A percentile compares a stretch with the other conserved stretches of the same genome.
Evolutionary conservation across 2,888 invertebrate genomes (phyloP).

Genomic region (Caenorhabditis sp.): DNA sequence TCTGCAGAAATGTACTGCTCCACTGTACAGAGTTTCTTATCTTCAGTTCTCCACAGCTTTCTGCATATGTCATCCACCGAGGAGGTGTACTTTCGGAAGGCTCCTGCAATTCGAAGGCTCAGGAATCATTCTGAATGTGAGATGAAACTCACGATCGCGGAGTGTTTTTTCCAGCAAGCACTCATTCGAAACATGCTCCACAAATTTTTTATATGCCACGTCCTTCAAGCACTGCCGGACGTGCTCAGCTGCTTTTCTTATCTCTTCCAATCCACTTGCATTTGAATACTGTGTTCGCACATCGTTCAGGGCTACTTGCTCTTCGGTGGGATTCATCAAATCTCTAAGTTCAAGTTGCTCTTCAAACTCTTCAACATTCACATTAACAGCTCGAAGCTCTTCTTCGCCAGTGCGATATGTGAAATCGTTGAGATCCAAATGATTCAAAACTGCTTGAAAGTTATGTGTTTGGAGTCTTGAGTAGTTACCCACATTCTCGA

Average conservation of each 20-base stretch:
- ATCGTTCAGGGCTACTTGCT: background rate
- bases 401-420: background rate
- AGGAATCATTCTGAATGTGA: background rate
- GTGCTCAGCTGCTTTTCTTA: background rate
- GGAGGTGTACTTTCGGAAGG: background rate
- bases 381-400: background rate
- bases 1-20: conserved; percentile 1
- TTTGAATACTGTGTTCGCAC: background rate
- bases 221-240: background rate
- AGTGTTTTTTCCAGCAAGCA: background rate
- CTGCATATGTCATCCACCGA: background rate
- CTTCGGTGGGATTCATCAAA: background rate
- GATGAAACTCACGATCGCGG: background rate
- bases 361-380: background rate
- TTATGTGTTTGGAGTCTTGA: background rate
- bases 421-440: background rate
- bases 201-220: background rate
- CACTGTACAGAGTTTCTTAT: background rate
- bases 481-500: background rate
- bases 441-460: background rate
- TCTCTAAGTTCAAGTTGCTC: background rate
- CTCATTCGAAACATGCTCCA: background rate
- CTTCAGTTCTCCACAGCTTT: background rate
- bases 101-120: background rate
- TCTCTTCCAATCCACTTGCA: background rate